Base-by-base conservation (phyloP, 2,797 vertebrate genomes). In the Notolepis coatsorum region DNA sequence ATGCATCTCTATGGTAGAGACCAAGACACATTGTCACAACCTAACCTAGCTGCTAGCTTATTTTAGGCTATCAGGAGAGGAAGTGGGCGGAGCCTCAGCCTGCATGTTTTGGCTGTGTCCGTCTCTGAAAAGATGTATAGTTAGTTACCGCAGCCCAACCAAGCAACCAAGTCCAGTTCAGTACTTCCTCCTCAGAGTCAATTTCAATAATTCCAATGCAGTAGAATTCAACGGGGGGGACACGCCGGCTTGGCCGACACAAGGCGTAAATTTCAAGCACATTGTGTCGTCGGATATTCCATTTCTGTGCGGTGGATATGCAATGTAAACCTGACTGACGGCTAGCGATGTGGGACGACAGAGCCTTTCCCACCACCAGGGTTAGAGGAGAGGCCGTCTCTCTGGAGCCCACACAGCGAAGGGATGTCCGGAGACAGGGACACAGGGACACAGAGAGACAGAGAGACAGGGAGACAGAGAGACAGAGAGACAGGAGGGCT, bases 271-370 rank as follows among this genome's bases (percentile, higher is more conserved):
- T n/a, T 4, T 24, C 13, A 47, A 25, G 17, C 21, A 8, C 18
- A 8, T 20, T 42, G 7, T n/a, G 2, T 42, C 24, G 10, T 9
- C 28, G 37, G 7, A 42, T 8, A 20, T 31, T 3, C 15, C n/a
- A 30, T 33, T 54, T 55, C 35, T 56, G 47, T 33, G 65, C 61
- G 64, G 82, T 80, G 87, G 73, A 88, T 77, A 78, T 77, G 79
- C 76, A 68, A 43, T 13, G 65, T 69, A 68, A 87, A 75, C 55
- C 50, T 33, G 50, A 80, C 23, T 18, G 38, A 10, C 25, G 21
- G 48, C 1, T 5, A 54, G 53, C 61, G 42, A 23, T 69, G 13
- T 58, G 33, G 78, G 33, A 64, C 39, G 77, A 67, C 10, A 65
- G 53, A 61, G 37, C 61, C 6, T 38, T 58, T 41, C 70, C 65